A percentile compares a stretch with the other conserved stretches of the same genome.
phyloP scores from a whole-genome alignment of 92 coral and sea anemone genomes.

The Parazoanthus swiftii region DNA sequence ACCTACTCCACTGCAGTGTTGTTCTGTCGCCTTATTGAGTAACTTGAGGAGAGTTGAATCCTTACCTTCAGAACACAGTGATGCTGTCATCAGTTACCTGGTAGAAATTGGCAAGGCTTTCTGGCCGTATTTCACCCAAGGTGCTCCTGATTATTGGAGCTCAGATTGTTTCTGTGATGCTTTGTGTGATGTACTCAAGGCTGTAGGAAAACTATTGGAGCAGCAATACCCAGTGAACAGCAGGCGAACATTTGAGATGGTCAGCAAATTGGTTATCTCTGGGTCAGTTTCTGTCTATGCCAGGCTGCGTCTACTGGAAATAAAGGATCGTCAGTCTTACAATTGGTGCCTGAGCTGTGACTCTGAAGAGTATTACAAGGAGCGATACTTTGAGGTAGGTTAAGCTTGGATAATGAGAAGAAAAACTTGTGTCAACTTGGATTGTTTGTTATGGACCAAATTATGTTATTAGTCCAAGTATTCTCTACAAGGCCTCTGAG shows the following conservation, averaged over 20 bases:
- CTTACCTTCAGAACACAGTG: constrained; percentile 43
- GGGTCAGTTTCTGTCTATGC: constrained; percentile 46
- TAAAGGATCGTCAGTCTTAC: constrained; percentile 51
- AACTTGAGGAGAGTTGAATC: constrained; percentile 42
- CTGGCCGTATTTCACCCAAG: constrained; percentile 65
- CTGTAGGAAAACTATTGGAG: constrained; percentile 51
- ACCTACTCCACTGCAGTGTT: constrained; percentile 43
- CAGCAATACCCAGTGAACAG: constrained; percentile 55
- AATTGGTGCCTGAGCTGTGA: constrained; percentile 43
- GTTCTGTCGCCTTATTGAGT: constrained; percentile 46
- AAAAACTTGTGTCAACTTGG: no score
- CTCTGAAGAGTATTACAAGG: constrained; percentile 46
- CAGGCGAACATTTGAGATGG: constrained; percentile 50
- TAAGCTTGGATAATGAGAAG: no score
- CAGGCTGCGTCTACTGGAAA: constrained; percentile 53
- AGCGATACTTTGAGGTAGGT: constrained; percentile 58
- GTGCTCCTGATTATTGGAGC: constrained; percentile 46
- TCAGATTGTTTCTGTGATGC: constrained; percentile 50
- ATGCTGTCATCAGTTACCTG: constrained; percentile 46
- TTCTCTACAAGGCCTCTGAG: no score
- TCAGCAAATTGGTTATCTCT: constrained; percentile 51
- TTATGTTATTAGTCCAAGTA: no score
- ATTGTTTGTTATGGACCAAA: no score
- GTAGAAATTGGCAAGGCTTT: constrained; percentile 65
- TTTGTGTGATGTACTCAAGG: constrained; percentile 54